Percentiles rank a stretch among this genome's conserved stretches.
These are phyloP conservation scores for Zeuzera pyrina DNA, from an alignment of 2,888 invertebrate genomes.

Conservation along the genomic window DNA sequence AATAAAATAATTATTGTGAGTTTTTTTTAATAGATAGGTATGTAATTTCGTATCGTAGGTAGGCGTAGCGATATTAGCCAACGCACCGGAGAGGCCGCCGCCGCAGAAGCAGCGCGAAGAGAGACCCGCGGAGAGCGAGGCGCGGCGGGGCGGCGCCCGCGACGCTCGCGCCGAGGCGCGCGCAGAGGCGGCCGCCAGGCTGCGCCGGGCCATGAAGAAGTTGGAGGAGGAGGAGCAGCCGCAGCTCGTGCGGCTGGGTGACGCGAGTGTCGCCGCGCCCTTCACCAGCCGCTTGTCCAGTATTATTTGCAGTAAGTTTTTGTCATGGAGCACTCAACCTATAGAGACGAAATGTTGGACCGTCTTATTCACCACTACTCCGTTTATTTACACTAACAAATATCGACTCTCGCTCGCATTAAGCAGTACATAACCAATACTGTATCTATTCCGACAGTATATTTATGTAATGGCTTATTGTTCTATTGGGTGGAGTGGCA, in stretches of 20 bases:
- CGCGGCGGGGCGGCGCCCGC: constrained; percentile 11
- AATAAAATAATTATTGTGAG: no score
- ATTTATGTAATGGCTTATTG: no score
- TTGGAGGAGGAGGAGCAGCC: constrained; percentile 90
- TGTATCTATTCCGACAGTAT: no score
- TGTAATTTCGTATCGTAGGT: no score
- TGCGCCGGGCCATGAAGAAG: constrained; percentile 85
- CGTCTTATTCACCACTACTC: no score
- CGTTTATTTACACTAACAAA: no score
- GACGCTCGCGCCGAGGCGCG: constrained; percentile 39
- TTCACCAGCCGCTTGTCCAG: constrained; percentile 98
- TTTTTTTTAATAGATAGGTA: no score
- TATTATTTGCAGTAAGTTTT: constrained; percentile 93
- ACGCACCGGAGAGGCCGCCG: constrained; percentile 77
- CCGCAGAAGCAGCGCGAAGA: constrained; percentile 76
- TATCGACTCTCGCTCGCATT: no score
- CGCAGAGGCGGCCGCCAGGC: constrained; percentile 52
- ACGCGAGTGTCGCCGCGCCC: constrained; percentile 99
- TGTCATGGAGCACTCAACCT: no score
- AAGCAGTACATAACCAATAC: no score
- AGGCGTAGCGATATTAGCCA: constrained; percentile 93
- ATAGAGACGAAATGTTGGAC: no score
- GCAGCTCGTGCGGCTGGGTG: constrained; percentile 95
- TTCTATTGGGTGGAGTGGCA: no score
- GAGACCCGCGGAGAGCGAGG: constrained; percentile 19